A percentile compares a stretch with the other conserved stretches of the same genome.
Conservation (phyloP, 2,113 vertebrate genomes). For the Burhinus oedicnemus region DNA sequence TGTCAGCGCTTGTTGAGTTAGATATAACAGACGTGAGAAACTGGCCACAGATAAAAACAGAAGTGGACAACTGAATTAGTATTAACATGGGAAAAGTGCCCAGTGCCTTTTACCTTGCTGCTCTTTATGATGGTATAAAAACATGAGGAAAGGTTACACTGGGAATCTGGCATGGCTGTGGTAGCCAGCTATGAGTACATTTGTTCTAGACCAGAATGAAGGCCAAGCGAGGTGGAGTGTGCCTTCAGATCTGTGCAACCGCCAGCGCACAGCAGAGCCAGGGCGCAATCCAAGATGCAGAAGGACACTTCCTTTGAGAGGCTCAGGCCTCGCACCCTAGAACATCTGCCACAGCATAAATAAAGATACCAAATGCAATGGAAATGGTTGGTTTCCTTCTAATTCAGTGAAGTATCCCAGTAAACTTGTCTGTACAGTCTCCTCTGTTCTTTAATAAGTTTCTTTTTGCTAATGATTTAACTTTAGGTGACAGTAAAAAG, state of each 20-base stretch:
- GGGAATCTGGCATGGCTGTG: neutral
- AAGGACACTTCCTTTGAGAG: neutral
- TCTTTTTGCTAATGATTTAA: slow-evolving; percentile 6
- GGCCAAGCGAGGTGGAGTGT: rapidly evolving
- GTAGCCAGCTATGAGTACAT: neutral
- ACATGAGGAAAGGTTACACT: neutral
- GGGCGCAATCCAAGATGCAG: neutral
- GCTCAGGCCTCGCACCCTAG: neutral
- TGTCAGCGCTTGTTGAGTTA: neutral
- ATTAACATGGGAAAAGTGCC: neutral
- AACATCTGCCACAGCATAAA: neutral
- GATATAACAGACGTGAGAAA: neutral
- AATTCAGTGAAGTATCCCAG: neutral
- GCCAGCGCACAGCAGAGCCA: neutral
- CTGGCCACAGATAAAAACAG: neutral
- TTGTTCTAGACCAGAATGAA: neutral
- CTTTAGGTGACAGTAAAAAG: neutral
- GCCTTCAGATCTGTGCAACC: neutral
- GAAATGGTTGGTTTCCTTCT: neutral
- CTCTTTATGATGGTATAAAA: neutral
- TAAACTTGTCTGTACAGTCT: neutral
- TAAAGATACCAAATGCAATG: neutral
- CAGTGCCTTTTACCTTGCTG: neutral
- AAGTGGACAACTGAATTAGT: neutral
- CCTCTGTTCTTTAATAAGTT: neutral